These are phyloP conservation scores for Danio kyathit DNA, from an alignment of 2,797 vertebrate species.

Conservation along the genomic window DNA sequence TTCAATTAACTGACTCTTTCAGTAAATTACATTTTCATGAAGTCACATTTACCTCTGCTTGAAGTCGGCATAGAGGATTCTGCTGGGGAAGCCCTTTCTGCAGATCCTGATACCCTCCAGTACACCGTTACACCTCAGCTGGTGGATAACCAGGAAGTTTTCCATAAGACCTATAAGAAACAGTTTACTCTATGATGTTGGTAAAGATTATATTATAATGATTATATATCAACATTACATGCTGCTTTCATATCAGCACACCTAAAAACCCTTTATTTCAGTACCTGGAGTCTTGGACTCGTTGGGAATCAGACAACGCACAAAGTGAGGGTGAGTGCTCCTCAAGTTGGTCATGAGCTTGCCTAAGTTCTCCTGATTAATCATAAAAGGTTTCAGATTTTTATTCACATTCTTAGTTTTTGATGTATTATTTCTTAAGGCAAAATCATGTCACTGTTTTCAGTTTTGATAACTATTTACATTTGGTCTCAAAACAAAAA, in stretches of 20 bases:
- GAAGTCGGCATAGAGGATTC: constrained; percentile 85
- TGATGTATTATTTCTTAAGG: not conserved
- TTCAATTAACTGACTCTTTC: not conserved
- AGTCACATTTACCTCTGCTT: constrained; percentile 79
- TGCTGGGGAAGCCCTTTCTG: constrained; percentile 87
- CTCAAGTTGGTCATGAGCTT: constrained; percentile 89
- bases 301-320: constrained; percentile 91
- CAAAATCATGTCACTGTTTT: not conserved
- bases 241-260: not conserved
- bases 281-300: constrained; percentile 92
- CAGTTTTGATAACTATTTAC: not conserved
- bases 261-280: not conserved
- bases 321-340: constrained; percentile 90
- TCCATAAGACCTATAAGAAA: constrained; percentile 85
- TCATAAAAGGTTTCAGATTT: not conserved
- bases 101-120: constrained; percentile 83
- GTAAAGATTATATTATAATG: not conserved
- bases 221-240: not conserved
- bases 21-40: not conserved
- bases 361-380: constrained; percentile 87
- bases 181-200: not conserved
- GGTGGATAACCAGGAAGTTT: constrained; percentile 89
- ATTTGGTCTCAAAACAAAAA: not conserved
- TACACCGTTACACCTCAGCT: constrained; percentile 90
- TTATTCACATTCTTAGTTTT: not conserved